These are phyloP conservation scores for Lithosia quadra DNA, from an alignment of 2,888 invertebrate genomes.

Conservation along the genomic window DNA sequence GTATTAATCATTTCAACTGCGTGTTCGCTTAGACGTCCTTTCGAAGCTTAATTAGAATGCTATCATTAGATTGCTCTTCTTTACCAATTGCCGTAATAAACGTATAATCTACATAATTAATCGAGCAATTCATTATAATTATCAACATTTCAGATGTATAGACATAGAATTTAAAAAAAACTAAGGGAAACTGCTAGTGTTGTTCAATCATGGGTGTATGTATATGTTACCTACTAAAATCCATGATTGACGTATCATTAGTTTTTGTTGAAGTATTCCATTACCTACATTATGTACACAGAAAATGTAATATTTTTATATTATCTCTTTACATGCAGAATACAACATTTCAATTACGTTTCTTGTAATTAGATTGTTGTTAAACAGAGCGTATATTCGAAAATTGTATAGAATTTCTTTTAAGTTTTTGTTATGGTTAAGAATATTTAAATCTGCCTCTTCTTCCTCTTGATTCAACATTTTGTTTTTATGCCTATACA, in stretches of 20 bases:
- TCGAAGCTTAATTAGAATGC: constrained; percentile 3
- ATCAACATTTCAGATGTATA: not conserved
- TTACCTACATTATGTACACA: no score
- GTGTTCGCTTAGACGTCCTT: not conserved
- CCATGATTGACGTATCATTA: no score
- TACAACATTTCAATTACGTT: not conserved
- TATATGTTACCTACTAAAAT: no score
- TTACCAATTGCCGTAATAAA: not conserved
- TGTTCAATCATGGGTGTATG: no score
- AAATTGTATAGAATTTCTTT: no score
- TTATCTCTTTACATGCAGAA: not conserved
- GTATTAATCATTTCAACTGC: not conserved
- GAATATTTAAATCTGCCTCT: no score
- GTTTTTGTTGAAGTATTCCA: no score
- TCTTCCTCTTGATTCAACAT: no score
- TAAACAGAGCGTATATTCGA: not conserved
- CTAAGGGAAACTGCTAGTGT: no score
- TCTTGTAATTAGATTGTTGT: not conserved
- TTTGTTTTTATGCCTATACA: no score
- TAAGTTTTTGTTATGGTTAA: no score
- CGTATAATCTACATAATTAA: not conserved
- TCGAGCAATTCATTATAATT: not conserved
- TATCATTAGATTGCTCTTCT: not conserved
- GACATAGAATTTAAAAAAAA: no score
- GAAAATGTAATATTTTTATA: not conserved